phyloP scores from a whole-genome alignment of 2,797 vertebrate genomes.

The Bovichtus diacanthus region DNA sequence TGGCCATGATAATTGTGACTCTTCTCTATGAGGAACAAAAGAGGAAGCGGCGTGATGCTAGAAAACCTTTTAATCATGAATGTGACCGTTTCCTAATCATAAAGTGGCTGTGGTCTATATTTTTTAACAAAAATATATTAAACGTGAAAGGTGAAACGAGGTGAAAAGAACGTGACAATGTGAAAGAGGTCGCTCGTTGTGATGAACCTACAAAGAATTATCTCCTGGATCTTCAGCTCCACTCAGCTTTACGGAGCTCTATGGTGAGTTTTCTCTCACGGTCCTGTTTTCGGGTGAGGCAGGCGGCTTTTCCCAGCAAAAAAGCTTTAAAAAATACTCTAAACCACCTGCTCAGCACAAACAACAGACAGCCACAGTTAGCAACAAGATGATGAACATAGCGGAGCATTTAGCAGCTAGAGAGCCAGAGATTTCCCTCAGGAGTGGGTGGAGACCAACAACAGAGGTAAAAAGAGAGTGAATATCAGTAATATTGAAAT shows the following conservation, averaged over 20 bases:
- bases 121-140: background rate
- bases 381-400: background rate
- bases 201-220: background rate
- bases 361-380: background rate
- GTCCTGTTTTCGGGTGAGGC: background rate
- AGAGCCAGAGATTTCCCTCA: background rate
- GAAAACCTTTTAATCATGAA: too few relatives aligned
- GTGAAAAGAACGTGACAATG: background rate
- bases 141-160: too few relatives aligned
- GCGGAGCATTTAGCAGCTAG: background rate
- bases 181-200: background rate
- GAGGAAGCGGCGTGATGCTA: too few relatives aligned
- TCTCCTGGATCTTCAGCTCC: background rate
- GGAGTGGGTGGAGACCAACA: too few relatives aligned
- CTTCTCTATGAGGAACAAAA: too few relatives aligned
- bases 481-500: too few relatives aligned
- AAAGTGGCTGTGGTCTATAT: background rate
- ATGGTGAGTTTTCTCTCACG: background rate
- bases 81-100: background rate
- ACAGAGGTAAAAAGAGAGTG: background rate
- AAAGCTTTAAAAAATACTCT: background rate
- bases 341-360: background rate
- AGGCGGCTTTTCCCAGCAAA: background rate
- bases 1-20: too few relatives aligned
- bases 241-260: background rate